Evolutionary conservation across 2,113 vertebrate species (phyloP).

Genomic region (Elgaria multicarinata): DNA sequence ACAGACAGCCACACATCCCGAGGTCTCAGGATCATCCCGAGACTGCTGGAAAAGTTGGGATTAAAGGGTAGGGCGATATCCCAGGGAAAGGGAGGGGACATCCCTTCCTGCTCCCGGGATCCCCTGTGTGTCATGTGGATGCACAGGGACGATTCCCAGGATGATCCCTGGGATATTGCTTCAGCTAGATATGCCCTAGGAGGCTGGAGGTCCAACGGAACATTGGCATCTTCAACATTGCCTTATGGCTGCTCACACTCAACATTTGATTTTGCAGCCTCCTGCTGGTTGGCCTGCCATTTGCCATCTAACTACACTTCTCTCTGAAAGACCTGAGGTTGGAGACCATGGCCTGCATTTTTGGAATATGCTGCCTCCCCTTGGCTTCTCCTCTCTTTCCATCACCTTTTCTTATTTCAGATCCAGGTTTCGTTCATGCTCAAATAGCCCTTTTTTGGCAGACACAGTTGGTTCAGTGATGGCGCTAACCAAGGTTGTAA

Average conservation of each 20-base stretch:
- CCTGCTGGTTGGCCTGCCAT: no score
- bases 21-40: no score
- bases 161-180: no score
- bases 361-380: neutral
- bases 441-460: neutral
- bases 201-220: neutral
- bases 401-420: neutral
- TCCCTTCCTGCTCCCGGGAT: no score
- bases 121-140: no score
- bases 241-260: neutral
- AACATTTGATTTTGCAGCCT: neutral
- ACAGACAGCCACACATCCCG: no score
- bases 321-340: neutral
- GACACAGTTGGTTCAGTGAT: neutral
- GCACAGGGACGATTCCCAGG: no score
- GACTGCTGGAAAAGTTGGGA: no score
- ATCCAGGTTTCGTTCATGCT: neutral
- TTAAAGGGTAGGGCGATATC: no score
- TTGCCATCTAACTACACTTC: neutral
- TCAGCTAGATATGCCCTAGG: no score
- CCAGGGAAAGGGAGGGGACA: no score
- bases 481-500: neutral
- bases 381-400: no score
- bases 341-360: neutral
- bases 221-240: neutral